Evolutionary conservation across 2,797 vertebrate species (phyloP), one percentile per base, ranked within the genome.

Genomic region (Zenarchopterus dispar): DNA sequence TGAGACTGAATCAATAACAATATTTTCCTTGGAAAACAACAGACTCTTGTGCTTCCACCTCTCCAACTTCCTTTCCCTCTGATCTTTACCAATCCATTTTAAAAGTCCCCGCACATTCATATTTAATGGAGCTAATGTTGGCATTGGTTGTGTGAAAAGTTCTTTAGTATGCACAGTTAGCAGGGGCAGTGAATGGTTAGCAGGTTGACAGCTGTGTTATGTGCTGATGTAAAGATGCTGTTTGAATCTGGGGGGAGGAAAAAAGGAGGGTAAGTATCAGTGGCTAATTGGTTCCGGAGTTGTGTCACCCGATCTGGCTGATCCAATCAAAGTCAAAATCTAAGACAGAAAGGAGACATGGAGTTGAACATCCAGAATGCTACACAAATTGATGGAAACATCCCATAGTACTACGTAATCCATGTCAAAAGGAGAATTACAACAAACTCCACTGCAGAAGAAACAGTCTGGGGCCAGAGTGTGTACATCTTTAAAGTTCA

Each of bases 1-100:
- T 90, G 85, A 92, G 95, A 93, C 93, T 78, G 90, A 95, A 98
- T 98, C 96, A 96, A 98, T 98, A 97, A 94, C 93, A 97, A 97
- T 97, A 97, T 98, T 97, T 97, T 96, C 94, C 91, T 90, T 92
- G 68, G 72, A 85, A 84, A 81, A 80, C 80, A 77, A 82, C 65
- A 78, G 69, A 62, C 56, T 71, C 62, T 55, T 56, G 62, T 60
- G 67, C 50, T 57, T 43, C 58, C 58, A 33, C 54, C 41, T 22
- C 48, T 8, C 21, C 52, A 44, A 1, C 15, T 22, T 21, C 16
- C 19, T 4, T 41, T n/a, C 19, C 22, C 4, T 39, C 46, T 18
- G 42, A 23, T 21, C 61, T 62, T 36, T 36, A 21, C 33, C 24
- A 63, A 19, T 33, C 56, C 82, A 78, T 80, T 81, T 75, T 77